Base-by-base conservation (phyloP, 2,888 invertebrate species). In the Drosophila cognata region DNA sequence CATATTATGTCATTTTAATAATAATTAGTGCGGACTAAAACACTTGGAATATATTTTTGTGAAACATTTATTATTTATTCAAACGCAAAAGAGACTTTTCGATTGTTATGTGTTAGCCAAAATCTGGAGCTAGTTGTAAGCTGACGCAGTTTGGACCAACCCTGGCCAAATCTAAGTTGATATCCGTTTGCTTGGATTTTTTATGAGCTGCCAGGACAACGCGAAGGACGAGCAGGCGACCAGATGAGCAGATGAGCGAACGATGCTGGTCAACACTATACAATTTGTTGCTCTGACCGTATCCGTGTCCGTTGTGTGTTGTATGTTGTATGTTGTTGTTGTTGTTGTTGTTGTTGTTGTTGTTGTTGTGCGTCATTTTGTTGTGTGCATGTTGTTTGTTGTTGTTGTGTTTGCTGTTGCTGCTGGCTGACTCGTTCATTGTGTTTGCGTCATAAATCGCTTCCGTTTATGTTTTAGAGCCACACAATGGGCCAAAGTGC, bases 401-500 rank as follows among this genome's bases (percentile, higher is more conserved):
- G 35, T 41, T 58, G 75, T 58, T 51, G 60, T 38, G 63, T 35
- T 29, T 67, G 65, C 38, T 70, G 35, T 28, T 65, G 63, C 36
- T 72, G 74, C 51, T 71, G 63, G 76, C 72, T 85, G 83, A 82
- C 82, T 76, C 81, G 79, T 83, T 88, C 86, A 87, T 88, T 87
- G 87, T 88, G 83, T 82, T 84, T 84, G 88, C 88, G 72, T 87
- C 87, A 88, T 88, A 88, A 88, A 88, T 88, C 87, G 87, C 87
- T 88, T 88, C 87, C 88, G 88, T 88, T 88, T 88, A 88, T 88
- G 87, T 88, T 88, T 88, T 88, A 83, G 87, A 86, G 80, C 82
- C 83, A 77, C 82, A 86, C 84, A 85, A 88, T 86, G 81, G 81
- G 56, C 64, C 66, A 73, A 75, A 79, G 79, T 78, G 78, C 72